A percentile compares a stretch with the other conserved stretches of the same genome.
Evolutionary conservation across 2,113 vertebrate genomes (phyloP).

Genomic region (Accipiter cooperii): DNA sequence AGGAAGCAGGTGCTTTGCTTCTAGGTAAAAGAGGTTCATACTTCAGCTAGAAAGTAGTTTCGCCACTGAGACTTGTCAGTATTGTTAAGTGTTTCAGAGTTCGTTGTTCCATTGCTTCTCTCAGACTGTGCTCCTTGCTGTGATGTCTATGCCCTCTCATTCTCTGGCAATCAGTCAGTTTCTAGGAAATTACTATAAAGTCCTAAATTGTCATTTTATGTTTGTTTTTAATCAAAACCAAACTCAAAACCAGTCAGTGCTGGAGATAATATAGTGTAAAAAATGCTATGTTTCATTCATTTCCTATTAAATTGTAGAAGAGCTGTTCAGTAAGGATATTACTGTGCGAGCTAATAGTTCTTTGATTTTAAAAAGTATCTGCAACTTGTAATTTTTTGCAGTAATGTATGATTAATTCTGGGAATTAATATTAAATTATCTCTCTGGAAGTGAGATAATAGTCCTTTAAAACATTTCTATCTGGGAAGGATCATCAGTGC

Average conservation of each 20-base stretch:
- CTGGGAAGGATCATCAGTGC: not conserved
- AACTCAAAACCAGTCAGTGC: not conserved
- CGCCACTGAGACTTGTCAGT: not conserved
- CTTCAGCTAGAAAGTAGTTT: not conserved
- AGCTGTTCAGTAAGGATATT: not conserved
- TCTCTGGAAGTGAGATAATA: not conserved
- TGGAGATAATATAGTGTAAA: not conserved
- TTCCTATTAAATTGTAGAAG: not conserved
- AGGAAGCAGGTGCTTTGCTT: not conserved
- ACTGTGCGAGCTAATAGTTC: not conserved
- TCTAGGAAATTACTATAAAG: not conserved
- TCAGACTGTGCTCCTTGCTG: not conserved
- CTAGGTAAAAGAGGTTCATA: not conserved
- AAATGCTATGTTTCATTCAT: not conserved
- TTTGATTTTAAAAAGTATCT: not conserved
- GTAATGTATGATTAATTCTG: not conserved
- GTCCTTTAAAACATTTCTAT: not conserved
- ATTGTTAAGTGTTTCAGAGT: not conserved
- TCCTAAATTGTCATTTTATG: not conserved
- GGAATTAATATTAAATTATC: not conserved
- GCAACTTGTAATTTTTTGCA: not conserved
- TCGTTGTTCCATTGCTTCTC: not conserved
- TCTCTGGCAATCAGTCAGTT: not conserved
- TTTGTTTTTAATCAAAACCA: not conserved
- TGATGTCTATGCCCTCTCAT: not conserved